phyloP scores from a whole-genome alignment of 2,888 invertebrate genomes.

The Eubasilissa splendida region DNA sequence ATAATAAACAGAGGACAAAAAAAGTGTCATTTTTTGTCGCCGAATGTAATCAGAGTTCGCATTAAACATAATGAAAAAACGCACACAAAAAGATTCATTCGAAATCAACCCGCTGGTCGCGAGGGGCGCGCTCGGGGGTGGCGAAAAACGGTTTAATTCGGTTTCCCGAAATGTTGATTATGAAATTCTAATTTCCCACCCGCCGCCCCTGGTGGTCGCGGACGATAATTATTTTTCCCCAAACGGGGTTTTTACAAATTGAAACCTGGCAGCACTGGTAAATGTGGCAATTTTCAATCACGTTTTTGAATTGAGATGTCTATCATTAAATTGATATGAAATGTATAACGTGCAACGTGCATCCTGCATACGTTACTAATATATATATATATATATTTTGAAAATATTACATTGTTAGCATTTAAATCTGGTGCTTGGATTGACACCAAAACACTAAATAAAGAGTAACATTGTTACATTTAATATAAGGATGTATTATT shows the following conservation, averaged over 20 bases:
- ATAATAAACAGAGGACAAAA: too few relatives aligned
- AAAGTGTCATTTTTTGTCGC: too few relatives aligned
- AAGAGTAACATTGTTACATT: too few relatives aligned
- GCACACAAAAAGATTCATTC: background rate
- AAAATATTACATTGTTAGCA: too few relatives aligned
- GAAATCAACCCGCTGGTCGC: slow-evolving; percentile 1
- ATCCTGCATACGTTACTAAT: too few relatives aligned
- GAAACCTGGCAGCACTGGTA: slow-evolving; percentile 10
- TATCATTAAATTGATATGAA: too few relatives aligned
- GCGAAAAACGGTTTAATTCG: slow-evolving; percentile 7
- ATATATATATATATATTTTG: too few relatives aligned
- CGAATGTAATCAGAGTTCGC: background rate
- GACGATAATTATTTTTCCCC: slow-evolving; percentile 14
- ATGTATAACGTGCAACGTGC: too few relatives aligned
- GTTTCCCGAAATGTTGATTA: slow-evolving; percentile 45
- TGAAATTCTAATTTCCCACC: slow-evolving; percentile 56
- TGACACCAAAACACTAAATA: too few relatives aligned
- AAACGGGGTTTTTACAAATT: slow-evolving; percentile 20
- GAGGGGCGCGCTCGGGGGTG: background rate
- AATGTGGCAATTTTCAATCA: slow-evolving; percentile 5
- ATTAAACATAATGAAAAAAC: slow-evolving; percentile 18
- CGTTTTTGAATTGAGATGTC: too few relatives aligned
- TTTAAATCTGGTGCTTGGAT: too few relatives aligned
- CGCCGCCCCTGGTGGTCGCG: slow-evolving; percentile 19
- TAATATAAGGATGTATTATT: too few relatives aligned